Percentiles rank a stretch among this genome's conserved stretches.
Evolutionary conservation across 2,888 invertebrate species (phyloP).

Genomic region (Coremacera marginata): DNA sequence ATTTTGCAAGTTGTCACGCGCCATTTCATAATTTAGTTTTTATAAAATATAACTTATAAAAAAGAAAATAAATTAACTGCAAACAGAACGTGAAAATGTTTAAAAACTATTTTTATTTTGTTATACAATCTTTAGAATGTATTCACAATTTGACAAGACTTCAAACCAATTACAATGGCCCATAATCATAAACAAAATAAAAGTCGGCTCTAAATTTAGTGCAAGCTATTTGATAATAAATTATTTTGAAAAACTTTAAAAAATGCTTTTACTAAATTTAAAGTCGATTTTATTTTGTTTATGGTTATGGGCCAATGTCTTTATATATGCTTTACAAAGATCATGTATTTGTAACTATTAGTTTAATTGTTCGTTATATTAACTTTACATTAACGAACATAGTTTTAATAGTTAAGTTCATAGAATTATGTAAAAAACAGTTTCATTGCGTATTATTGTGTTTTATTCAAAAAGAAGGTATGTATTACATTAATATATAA

Average conservation of each 20-base stretch:
- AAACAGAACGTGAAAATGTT: slow-evolving; percentile 20
- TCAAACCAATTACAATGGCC: neutral
- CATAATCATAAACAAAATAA: too few species aligned
- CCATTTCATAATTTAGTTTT: neutral
- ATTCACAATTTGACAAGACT: slow-evolving; percentile 15
- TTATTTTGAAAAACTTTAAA: too few species aligned
- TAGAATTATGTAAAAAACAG: slow-evolving; percentile 36
- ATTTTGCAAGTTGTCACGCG: slow-evolving; percentile 20
- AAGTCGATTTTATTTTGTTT: too few species aligned
- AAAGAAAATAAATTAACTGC: slow-evolving; percentile 15
- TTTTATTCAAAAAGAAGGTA: slow-evolving; percentile 32
- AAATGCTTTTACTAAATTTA: too few species aligned
- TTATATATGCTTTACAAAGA: neutral
- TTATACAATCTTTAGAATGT: slow-evolving; percentile 11
- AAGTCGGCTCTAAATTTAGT: too few species aligned
- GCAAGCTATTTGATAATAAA: too few species aligned
- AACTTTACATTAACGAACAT: slow-evolving; percentile 10
- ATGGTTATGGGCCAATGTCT: too few species aligned
- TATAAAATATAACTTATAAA: slow-evolving; percentile 4
- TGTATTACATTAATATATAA: slow-evolving; percentile 19
- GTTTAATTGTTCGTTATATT: neutral
- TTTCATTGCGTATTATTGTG: slow-evolving; percentile 22
- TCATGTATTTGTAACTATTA: neutral
- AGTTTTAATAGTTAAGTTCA: neutral
- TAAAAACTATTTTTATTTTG: slow-evolving; percentile 3